A percentile compares a stretch with the other conserved stretches of the same genome.
phyloP scores from a whole-genome alignment of 2,888 invertebrate genomes.

The Sarcophaga variegata region DNA sequence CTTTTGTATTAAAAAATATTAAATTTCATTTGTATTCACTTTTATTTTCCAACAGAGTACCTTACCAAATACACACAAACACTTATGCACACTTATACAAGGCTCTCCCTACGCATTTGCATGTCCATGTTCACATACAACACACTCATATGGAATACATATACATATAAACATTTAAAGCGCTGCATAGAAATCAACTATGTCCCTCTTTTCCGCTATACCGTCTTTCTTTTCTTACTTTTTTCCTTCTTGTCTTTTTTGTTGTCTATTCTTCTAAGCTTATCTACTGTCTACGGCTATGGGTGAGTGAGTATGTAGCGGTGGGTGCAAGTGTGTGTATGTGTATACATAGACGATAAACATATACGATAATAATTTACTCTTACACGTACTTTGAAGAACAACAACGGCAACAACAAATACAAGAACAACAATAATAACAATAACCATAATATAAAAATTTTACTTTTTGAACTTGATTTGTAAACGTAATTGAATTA shows the following conservation, averaged over 20 bases:
- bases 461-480: slow-evolving; percentile 62
- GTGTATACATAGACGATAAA: not conserved
- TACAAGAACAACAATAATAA: not conserved
- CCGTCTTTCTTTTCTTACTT: not conserved
- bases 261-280: not conserved
- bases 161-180: not conserved
- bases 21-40: slow-evolving; percentile 39
- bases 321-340: not conserved
- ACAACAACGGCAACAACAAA: not conserved
- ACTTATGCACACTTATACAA: slow-evolving; percentile 1
- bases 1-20: slow-evolving; percentile 14
- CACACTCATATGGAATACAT: not conserved
- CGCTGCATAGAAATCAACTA: too few species aligned
- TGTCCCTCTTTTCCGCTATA: not conserved
- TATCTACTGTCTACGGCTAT: not conserved
- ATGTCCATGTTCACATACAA: not conserved
- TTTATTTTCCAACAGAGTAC: slow-evolving; percentile 30
- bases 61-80: slow-evolving; percentile 1
- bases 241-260: too few species aligned
- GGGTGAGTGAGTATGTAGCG: not conserved
- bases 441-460: slow-evolving; percentile 23
- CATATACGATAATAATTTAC: slow-evolving; percentile 42
- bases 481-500: slow-evolving; percentile 52
- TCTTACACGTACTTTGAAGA: slow-evolving; percentile 1
- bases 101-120: not conserved